Conservation (phyloP, 1,140 invertebrate genomes). For the Ephestia elutella region DNA sequence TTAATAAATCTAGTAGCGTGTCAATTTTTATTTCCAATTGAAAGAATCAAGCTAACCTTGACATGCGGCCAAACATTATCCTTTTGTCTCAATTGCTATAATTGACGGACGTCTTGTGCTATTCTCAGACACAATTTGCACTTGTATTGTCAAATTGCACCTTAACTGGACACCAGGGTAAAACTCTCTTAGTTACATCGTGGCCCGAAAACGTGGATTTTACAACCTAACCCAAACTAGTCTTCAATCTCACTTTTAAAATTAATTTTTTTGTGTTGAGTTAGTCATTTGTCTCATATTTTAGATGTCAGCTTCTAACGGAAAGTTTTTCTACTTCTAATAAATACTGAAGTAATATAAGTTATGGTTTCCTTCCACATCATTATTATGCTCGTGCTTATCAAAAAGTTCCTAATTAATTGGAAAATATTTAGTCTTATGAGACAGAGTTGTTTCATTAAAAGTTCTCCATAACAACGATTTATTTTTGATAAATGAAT, state of each 20-base stretch:
- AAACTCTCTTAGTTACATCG: conserved; percentile 21
- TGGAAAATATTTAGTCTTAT: not conserved
- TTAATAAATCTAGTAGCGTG: conserved; percentile 48
- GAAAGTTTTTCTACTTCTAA: too few relatives aligned
- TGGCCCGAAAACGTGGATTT: not conserved
- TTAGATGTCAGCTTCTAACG: too few relatives aligned
- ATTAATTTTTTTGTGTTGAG: too few relatives aligned
- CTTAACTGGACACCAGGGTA: conserved; percentile 45
- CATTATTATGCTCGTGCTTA: too few relatives aligned
- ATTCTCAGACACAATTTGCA: conserved; percentile 71
- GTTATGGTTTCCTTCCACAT: too few relatives aligned
- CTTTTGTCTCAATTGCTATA: conserved; percentile 72
- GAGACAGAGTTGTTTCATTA: too few relatives aligned
- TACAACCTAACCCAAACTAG: not conserved
- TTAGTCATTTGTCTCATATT: too few relatives aligned
- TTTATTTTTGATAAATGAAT: too few relatives aligned
- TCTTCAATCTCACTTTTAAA: too few relatives aligned
- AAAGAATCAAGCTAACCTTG: conserved; percentile 57
- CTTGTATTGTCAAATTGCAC: conserved; percentile 63
- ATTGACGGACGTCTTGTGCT: conserved; percentile 65
- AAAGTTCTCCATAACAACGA: too few relatives aligned
- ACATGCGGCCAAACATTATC: conserved; percentile 71
- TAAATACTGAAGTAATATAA: too few relatives aligned
- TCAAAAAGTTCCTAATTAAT: not conserved
- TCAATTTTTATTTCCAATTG: conserved; percentile 66